phyloP scores from a whole-genome alignment of 2,888 invertebrate species.

The Ophraella communa region DNA sequence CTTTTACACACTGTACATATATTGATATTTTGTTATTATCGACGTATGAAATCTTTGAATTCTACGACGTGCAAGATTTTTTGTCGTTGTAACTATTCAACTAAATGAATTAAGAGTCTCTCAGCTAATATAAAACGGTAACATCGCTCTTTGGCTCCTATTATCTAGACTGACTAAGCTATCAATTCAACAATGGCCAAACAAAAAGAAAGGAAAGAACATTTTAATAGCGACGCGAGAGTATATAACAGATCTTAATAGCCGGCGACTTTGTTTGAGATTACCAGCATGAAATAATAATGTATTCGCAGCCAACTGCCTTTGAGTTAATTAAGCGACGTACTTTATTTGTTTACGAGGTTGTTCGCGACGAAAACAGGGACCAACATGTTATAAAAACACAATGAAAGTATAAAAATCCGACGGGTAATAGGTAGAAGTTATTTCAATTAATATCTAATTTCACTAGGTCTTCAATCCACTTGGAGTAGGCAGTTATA shows the following conservation, averaged over 20 bases:
- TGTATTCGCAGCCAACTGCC: constrained; percentile 9
- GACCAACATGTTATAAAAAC: neutral
- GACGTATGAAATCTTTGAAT: no score
- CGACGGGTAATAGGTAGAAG: neutral
- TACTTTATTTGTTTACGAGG: neutral
- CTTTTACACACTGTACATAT: no score
- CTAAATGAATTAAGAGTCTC: no score
- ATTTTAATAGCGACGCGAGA: constrained; percentile 9
- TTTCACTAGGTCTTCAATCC: neutral
- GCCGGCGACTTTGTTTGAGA: constrained; percentile 17
- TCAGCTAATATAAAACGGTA: neutral
- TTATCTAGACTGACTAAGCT: neutral
- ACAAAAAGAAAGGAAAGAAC: constrained; percentile 4
- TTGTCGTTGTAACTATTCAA: no score
- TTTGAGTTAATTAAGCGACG: constrained; percentile 12
- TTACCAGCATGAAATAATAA: constrained; percentile 26
- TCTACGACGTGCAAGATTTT: no score
- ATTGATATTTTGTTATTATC: no score
- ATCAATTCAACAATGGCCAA: constrained; percentile 10
- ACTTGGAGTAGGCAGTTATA: no score
- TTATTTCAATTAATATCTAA: neutral
- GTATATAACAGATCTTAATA: constrained; percentile 21
- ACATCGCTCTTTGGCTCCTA: neutral
- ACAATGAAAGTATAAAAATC: neutral
- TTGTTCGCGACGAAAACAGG: constrained; percentile 4